Conservation (phyloP, 2,888 invertebrate genomes). For the Apodemia zela region DNA sequence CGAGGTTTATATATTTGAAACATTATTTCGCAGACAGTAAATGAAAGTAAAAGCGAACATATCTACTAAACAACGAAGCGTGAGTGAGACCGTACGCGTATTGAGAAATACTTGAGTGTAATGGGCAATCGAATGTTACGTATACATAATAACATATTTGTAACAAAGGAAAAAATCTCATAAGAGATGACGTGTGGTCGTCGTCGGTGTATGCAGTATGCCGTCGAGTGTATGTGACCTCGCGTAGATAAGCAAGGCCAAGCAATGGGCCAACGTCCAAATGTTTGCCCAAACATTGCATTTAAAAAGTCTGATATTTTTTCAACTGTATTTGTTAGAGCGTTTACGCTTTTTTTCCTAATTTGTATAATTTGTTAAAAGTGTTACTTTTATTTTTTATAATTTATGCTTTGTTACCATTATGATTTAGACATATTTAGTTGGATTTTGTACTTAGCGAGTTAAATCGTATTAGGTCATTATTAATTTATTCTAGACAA, state of each 20-base stretch:
- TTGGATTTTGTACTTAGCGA: constrained; percentile 43
- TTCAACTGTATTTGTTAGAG: constrained; percentile 47
- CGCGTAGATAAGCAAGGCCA: constrained; percentile 42
- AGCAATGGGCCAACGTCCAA: constrained; percentile 50
- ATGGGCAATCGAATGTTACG: constrained; percentile 41
- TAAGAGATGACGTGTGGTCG: constrained; percentile 36
- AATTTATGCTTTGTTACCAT: constrained; percentile 68
- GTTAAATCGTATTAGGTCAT: constrained; percentile 34
- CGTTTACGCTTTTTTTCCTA: constrained; percentile 45
- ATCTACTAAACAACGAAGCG: constrained; percentile 33
- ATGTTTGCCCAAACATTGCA: constrained; percentile 56
- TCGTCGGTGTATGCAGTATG: constrained; percentile 30
- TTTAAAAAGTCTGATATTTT: constrained; percentile 64
- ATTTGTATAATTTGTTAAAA: constrained; percentile 43
- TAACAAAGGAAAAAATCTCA: constrained; percentile 40
- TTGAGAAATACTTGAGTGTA: constrained; percentile 31
- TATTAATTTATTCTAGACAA: constrained; percentile 40
- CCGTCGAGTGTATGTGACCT: constrained; percentile 38
- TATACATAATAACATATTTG: constrained; percentile 38
- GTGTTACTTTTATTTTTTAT: constrained; percentile 51
- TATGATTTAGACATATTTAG: constrained; percentile 46
- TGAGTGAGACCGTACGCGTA: constrained; percentile 35
- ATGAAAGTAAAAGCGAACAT: constrained; percentile 44
- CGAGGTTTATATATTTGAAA: constrained; percentile 24
- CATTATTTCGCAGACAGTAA: constrained; percentile 36